A percentile compares a stretch with the other conserved stretches of the same genome.
These are phyloP conservation scores for Caenorhabditis sulstoni DNA, from an alignment of 2,888 invertebrate genomes.

Conservation along the genomic window DNA sequence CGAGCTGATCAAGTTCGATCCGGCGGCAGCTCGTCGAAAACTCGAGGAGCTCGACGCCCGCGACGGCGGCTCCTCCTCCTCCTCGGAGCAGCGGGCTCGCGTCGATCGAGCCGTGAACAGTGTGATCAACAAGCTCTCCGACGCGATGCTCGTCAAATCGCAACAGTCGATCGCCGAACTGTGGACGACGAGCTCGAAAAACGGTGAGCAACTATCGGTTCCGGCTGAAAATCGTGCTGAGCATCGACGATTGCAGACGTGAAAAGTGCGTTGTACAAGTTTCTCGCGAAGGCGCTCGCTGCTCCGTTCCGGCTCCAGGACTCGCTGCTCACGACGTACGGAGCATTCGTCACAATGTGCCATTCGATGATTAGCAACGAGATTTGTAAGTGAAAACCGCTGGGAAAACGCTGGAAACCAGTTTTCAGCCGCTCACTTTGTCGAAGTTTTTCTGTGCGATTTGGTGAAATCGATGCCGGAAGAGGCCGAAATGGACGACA, in stretches of 20 bases:
- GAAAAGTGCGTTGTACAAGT: constrained; percentile 60
- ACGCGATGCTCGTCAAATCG: constrained; percentile 67
- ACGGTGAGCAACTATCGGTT: constrained; percentile 48
- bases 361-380: constrained; percentile 68
- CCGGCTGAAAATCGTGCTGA: too few species aligned
- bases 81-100: constrained; percentile 41
- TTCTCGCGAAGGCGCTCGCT: constrained; percentile 57
- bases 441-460: constrained; percentile 68
- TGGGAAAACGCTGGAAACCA: not conserved
- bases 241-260: constrained; percentile 60
- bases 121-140: constrained; percentile 69
- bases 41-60: constrained; percentile 63
- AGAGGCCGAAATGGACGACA: constrained; percentile 61
- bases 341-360: constrained; percentile 63
- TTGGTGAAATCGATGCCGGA: constrained; percentile 59
- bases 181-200: constrained; percentile 65
- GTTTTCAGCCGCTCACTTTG: constrained; percentile 69
- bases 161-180: constrained; percentile 64
- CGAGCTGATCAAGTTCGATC: constrained; percentile 68
- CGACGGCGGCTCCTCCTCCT: constrained; percentile 11
- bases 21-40: constrained; percentile 64
- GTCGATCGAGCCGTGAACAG: constrained; percentile 62
- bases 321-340: constrained; percentile 62
- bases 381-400: constrained; percentile 61
- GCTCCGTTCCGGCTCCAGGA: constrained; percentile 68